phyloP scores from a whole-genome alignment of 2,113 vertebrate genomes.

The Rhinogobius similis region DNA sequence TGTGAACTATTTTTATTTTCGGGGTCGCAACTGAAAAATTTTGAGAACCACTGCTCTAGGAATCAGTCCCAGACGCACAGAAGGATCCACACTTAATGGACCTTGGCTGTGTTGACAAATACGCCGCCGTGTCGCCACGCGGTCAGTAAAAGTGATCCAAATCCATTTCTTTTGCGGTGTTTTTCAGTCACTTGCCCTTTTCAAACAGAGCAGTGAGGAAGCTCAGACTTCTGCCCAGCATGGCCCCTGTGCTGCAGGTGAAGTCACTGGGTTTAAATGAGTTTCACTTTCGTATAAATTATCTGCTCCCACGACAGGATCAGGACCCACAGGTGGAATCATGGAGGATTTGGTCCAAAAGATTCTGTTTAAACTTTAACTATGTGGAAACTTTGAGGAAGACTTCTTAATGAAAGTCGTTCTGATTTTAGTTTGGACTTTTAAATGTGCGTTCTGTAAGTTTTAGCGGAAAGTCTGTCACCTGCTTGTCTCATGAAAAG shows the following conservation, averaged over 20 bases:
- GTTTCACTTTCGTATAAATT: not conserved
- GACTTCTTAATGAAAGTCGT: not conserved
- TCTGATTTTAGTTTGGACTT: not conserved
- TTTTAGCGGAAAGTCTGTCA: not conserved
- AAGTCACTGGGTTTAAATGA: not conserved
- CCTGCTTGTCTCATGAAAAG: too few species aligned
- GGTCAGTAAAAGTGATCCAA: not conserved
- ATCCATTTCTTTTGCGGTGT: not conserved
- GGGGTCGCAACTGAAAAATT: too few species aligned
- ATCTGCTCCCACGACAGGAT: not conserved
- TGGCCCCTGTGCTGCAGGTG: not conserved
- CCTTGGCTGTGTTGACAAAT: too few species aligned
- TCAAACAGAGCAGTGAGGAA: not conserved
- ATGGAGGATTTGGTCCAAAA: not conserved
- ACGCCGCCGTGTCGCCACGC: too few species aligned
- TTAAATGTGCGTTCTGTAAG: not conserved
- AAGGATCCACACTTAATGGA: too few species aligned
- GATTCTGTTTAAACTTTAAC: not conserved
- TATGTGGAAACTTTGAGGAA: not conserved
- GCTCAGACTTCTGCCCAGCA: not conserved
- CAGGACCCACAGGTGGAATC: not conserved
- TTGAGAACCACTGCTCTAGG: too few species aligned
- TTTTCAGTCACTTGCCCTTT: not conserved
- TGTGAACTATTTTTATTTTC: too few species aligned
- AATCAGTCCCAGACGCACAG: too few species aligned